Percentiles rank a stretch among this genome's conserved stretches.
Conservation (phyloP, 2,888 invertebrate genomes). For the Automeris io region DNA sequence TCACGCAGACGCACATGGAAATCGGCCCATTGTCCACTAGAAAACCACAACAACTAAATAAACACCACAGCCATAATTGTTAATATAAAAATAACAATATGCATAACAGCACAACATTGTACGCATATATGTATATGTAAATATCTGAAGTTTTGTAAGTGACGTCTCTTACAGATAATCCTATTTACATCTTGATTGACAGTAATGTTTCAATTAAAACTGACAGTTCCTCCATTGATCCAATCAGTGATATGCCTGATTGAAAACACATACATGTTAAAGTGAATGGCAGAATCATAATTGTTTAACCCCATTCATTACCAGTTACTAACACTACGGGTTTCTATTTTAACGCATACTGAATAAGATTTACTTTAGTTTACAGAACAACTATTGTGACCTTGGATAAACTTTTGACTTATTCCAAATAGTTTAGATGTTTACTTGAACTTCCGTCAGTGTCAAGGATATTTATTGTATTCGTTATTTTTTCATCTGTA, state of each 20-base stretch:
- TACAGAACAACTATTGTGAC: constrained; percentile 22
- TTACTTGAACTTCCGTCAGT: constrained; percentile 55
- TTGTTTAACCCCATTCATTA: background rate
- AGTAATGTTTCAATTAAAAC: constrained; percentile 44
- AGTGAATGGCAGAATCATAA: constrained; percentile 21
- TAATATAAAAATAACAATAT: no score
- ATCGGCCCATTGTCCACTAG: no score
- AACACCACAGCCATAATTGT: no score
- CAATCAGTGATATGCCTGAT: constrained; percentile 42
- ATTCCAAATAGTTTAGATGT: constrained; percentile 50
- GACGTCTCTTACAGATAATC: constrained; percentile 2
- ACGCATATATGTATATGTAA: no score
- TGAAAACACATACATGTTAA: constrained; percentile 38
- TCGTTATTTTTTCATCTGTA: constrained; percentile 3
- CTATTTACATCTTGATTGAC: constrained; percentile 22
- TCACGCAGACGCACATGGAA: no score
- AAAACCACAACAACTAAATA: no score
- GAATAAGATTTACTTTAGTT: constrained; percentile 2
- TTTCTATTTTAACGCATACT: background rate
- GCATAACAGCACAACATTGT: no score
- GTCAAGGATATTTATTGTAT: constrained; percentile 29
- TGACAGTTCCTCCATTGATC: constrained; percentile 51
- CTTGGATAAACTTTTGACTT: constrained; percentile 49
- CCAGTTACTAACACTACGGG: background rate
- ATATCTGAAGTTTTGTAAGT: background rate